Evolutionary conservation across 2,797 vertebrate genomes (phyloP), one percentile per base, ranked within the genome.

Genomic region (Trichosurus vulpecula): DNA sequence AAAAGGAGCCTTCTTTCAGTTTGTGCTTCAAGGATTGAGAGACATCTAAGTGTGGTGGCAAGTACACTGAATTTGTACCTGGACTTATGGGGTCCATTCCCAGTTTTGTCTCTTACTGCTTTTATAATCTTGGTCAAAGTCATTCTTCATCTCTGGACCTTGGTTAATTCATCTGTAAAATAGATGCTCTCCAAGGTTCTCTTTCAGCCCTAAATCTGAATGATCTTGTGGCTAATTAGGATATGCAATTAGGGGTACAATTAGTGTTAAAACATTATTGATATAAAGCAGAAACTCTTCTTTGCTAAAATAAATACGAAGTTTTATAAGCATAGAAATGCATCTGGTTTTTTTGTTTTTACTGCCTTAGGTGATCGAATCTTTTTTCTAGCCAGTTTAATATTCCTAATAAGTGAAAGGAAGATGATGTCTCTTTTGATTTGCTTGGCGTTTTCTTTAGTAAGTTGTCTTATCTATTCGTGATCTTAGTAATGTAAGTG

Each of bases 401-500:
- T 47, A 25, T 22, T 74, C 19, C 66, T 47, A 81, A 1, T 13
- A 30, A 61, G 27, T 29, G 56, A 91, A 52, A 19, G 91, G 13
- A 87, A 66, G 66, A 47, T 51, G 58, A 94, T 54, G 94, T 53
- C 6, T 35, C 91, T 41, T 61, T 81, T 94, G 89, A 91, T 93
- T 2, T 94, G 81, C 92, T 97, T 97, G 93, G 93, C 94, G 74
- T 93, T 97, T 93, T 96, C 90, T 55, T 92, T 94, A 54, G 41
- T 95, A 98, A 94, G 52, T n/a, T 91, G 90, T 97, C 92, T 81
- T 93, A 95, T 89, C 74, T 92, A 61, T 25, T 97, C 54, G 61
- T 92, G 96, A 95, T 97, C 95, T 94, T 54, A 97, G 98, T 97
- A n/a, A 66, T n/a, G 35, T 66, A 66, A 66, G n/a, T n/a, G 31